phyloP scores from a whole-genome alignment of 2,797 vertebrate genomes.

The Meriones psammophilus region DNA sequence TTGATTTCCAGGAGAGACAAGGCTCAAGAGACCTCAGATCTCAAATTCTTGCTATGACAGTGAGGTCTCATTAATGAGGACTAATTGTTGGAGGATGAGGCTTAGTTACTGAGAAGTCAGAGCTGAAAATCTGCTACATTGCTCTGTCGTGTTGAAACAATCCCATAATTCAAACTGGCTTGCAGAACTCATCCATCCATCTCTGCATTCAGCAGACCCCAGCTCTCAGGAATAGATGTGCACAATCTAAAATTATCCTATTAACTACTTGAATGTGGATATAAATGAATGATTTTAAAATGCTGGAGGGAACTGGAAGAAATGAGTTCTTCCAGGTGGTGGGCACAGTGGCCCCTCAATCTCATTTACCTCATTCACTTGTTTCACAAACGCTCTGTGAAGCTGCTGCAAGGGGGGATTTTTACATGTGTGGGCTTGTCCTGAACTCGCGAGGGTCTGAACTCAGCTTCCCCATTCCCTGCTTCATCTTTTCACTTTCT shows the following conservation, averaged over 20 bases:
- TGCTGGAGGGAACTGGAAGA: slow-evolving; percentile 16
- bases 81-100: slow-evolving; percentile 43
- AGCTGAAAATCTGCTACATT: neutral
- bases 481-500: too few species aligned
- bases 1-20: slow-evolving; percentile 56
- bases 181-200: neutral
- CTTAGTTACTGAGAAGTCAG: neutral
- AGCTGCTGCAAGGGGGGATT: neutral
- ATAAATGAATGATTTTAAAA: slow-evolving; percentile 49
- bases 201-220: slow-evolving; percentile 32
- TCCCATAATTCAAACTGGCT: neutral
- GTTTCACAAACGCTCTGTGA: slow-evolving; percentile 27
- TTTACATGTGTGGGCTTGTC: neutral
- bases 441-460: neutral
- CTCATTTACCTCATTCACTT: neutral
- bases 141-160: slow-evolving; percentile 19
- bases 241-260: slow-evolving; percentile 63
- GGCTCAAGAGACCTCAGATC: slow-evolving; percentile 38
- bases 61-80: slow-evolving; percentile 55
- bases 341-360: neutral
- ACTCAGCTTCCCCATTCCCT: neutral
- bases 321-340: neutral
- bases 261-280: slow-evolving; percentile 46
- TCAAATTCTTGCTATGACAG: neutral
- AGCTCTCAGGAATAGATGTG: slow-evolving; percentile 47